phyloP scores from a whole-genome alignment of 2,113 vertebrate species.

The Cebus imitator region DNA sequence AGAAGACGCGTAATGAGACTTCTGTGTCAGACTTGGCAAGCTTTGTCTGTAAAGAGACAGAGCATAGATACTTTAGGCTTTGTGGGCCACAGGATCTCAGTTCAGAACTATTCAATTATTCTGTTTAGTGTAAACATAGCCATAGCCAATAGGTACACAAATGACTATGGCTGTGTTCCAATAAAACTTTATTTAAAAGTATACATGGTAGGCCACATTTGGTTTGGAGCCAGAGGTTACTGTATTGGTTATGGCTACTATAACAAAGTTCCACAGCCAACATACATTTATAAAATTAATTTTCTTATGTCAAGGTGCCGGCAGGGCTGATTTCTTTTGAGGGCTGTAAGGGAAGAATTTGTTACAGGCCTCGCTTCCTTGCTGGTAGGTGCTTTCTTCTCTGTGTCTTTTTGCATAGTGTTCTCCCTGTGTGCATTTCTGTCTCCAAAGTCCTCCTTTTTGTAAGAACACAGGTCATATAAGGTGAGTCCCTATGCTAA shows the following conservation, averaged over 20 bases:
- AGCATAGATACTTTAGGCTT: background rate
- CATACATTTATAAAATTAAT: background rate
- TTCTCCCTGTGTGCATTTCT: background rate
- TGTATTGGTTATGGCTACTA: background rate
- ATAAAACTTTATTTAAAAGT: background rate
- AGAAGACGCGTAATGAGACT: background rate
- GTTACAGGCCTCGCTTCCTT: background rate
- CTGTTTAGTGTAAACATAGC: background rate
- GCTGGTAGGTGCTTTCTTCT: accelerated
- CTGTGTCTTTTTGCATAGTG: background rate
- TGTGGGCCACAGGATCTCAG: background rate
- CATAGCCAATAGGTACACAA: background rate
- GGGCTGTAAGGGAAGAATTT: background rate
- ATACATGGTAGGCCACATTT: background rate
- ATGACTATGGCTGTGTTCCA: background rate
- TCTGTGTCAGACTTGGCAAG: background rate
- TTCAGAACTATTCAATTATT: background rate
- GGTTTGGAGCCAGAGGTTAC: background rate
- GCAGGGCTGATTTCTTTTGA: background rate
- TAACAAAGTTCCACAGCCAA: background rate
- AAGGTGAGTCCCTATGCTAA: background rate
- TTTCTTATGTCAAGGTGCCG: background rate
- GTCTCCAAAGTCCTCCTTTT: background rate
- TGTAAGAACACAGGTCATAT: background rate
- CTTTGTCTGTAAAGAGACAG: background rate